Conservation (phyloP, 2,113 vertebrate genomes). For the Aegotheles bennettii region DNA sequence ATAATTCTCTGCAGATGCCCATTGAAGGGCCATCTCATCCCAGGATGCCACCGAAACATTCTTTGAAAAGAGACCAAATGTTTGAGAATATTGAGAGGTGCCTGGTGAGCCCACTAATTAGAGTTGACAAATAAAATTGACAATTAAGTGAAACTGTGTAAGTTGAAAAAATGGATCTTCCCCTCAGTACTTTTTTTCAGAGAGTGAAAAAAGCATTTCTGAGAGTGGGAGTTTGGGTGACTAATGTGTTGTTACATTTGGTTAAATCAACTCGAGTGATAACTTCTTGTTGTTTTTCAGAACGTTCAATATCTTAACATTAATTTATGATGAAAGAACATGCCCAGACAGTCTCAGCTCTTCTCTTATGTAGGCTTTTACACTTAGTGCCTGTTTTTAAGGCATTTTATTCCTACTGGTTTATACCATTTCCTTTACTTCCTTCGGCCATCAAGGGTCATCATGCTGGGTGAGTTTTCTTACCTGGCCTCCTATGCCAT, state of each 20-base stretch:
- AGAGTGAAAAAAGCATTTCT: background rate
- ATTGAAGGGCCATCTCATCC: background rate
- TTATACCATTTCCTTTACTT: background rate
- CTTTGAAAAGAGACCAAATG: background rate
- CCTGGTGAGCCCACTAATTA: background rate
- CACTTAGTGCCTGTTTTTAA: background rate
- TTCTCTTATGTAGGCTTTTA: background rate
- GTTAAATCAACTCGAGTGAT: constrained; percentile 29
- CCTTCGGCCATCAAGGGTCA: background rate
- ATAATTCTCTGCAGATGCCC: background rate
- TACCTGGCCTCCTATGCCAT: background rate
- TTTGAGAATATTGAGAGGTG: background rate
- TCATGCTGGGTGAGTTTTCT: background rate
- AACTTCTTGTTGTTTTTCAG: constrained; percentile 17
- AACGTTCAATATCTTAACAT: constrained; percentile 10
- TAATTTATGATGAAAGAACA: constrained; percentile 17
- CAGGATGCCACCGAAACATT: background rate
- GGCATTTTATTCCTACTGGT: background rate
- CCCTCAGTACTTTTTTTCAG: background rate
- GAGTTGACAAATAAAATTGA: background rate
- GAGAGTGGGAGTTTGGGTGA: background rate
- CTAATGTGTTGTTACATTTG: background rate
- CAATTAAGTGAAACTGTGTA: background rate
- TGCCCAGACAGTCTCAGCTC: background rate
- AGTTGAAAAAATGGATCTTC: background rate